Conservation (phyloP, 2,797 vertebrate species). For the Liasis olivaceus region DNA sequence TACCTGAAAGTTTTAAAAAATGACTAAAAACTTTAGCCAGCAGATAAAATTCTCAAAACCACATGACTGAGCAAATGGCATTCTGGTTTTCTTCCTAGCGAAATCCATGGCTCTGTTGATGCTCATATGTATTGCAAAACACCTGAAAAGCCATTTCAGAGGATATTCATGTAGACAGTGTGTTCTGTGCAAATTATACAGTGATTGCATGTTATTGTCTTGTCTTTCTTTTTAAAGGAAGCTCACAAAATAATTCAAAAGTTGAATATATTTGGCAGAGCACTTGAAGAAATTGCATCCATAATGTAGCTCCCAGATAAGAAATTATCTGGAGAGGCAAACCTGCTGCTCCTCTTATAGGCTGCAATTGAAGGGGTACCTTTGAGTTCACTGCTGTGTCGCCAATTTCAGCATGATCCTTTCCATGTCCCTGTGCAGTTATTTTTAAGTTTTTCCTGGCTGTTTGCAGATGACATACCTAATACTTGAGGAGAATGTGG, state of each 20-base stretch:
- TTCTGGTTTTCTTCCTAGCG: not conserved
- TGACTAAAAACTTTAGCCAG: not conserved
- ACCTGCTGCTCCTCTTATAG: not conserved
- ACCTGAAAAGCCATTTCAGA: not conserved
- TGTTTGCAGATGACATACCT: conserved; percentile 87
- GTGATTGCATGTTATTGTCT: not conserved
- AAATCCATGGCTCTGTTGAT: not conserved
- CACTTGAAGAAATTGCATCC: conserved; percentile 44
- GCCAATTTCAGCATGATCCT: not conserved
- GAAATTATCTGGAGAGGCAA: conserved; percentile 8
- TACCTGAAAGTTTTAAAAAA: not conserved
- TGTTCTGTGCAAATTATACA: conserved; percentile 18
- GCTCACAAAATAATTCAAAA: conserved; percentile 11
- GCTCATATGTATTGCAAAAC: not conserved
- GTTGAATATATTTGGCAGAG: conserved; percentile 41
- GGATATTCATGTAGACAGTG: not conserved
- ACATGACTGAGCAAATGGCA: not conserved
- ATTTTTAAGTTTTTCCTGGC: conserved; percentile 46
- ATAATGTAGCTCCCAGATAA: not conserved
- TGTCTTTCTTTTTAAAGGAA: conserved; percentile 23
- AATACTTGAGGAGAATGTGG: conserved; percentile 87
- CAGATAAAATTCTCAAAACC: not conserved
- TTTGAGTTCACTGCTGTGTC: not conserved
- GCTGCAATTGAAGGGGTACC: not conserved
- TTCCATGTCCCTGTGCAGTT: conserved; percentile 5